phyloP scores from a whole-genome alignment of 2,113 vertebrate species.

The Leptobrachium leishanense region DNA sequence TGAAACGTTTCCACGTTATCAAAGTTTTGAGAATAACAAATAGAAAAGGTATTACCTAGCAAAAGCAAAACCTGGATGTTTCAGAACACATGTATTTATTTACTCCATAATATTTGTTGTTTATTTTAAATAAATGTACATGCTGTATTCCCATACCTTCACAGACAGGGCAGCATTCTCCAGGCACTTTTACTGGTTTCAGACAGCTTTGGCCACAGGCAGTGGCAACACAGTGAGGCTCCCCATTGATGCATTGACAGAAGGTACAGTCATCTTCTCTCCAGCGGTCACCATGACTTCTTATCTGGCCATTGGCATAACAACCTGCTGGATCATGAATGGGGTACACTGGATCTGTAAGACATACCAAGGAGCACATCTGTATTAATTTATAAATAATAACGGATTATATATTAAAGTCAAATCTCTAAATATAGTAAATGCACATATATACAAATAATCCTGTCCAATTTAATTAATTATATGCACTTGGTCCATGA shows the following conservation, averaged over 20 bases:
- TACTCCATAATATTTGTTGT: no score
- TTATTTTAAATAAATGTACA: no score
- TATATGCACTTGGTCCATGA: not conserved
- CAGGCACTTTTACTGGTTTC: conserved; percentile 83
- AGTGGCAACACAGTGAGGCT: conserved; percentile 79
- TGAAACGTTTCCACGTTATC: no score
- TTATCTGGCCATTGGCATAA: conserved; percentile 84
- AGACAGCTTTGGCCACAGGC: conserved; percentile 85
- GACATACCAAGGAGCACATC: conserved; percentile 20
- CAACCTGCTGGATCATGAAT: conserved; percentile 82
- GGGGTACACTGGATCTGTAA: conserved; percentile 76
- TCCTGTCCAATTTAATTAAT: not conserved
- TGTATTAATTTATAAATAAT: no score
- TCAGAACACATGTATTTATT: no score
- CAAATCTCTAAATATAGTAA: no score
- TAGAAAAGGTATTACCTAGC: no score
- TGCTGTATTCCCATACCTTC: conserved; percentile 69
- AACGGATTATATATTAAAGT: no score
- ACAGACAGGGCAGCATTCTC: conserved; percentile 86
- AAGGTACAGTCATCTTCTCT: conserved; percentile 88
- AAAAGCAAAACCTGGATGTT: no score
- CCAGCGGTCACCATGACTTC: conserved; percentile 86
- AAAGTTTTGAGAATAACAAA: no score
- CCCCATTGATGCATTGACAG: conserved; percentile 85
- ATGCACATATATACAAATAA: no score